A percentile compares a stretch with the other conserved stretches of the same genome.
These are phyloP conservation scores for Etheostoma perlongum DNA, from an alignment of 2,797 vertebrate genomes.

Conservation along the genomic window DNA sequence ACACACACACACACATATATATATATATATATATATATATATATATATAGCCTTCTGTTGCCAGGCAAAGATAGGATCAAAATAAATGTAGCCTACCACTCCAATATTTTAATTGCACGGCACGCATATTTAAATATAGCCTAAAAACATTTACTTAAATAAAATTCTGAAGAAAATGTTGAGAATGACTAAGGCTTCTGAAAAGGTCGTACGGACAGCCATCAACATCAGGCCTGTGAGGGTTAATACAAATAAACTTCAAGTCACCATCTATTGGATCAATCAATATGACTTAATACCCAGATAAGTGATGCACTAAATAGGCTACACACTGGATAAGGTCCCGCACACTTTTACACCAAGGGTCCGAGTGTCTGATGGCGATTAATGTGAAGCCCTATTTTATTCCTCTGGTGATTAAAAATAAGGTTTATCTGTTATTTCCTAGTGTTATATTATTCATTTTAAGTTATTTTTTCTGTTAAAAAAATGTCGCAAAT, in stretches of 20 bases:
- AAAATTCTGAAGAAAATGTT: slow-evolving; percentile 3
- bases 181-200: background rate
- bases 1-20: no score
- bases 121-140: slow-evolving; percentile 30
- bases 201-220: background rate
- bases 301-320: background rate
- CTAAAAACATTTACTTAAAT: slow-evolving; percentile 9
- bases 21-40: slow-evolving; percentile 80
- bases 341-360: background rate
- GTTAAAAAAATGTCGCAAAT: background rate
- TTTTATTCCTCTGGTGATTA: background rate
- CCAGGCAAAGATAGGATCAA: slow-evolving; percentile 80
- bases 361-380: background rate
- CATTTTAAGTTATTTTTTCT: background rate
- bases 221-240: background rate
- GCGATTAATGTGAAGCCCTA: background rate
- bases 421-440: background rate
- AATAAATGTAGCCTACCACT: slow-evolving; percentile 52
- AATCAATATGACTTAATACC: background rate
- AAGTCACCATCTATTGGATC: background rate
- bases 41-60: slow-evolving; percentile 85
- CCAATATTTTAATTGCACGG: slow-evolving; percentile 53
- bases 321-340: background rate
- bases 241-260: background rate
- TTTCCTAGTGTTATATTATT: background rate